Base-by-base conservation (phyloP, 2,113 vertebrate genomes). In the Arizona elegans region DNA sequence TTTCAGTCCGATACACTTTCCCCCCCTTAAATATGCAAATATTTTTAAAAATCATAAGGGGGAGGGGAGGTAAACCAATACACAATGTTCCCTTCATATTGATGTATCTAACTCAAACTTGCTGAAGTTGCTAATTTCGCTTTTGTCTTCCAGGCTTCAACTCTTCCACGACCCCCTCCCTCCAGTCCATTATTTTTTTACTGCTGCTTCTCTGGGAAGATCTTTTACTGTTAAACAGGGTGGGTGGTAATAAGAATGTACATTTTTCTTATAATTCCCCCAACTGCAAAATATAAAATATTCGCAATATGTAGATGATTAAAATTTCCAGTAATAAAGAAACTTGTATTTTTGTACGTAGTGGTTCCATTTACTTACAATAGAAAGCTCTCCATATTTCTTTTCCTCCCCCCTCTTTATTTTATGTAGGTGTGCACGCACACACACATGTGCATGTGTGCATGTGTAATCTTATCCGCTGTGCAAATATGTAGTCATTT, bases 401-500 rank as follows among this genome's bases (percentile, higher is more conserved):
- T 90, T n/a, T 33, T 12, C 43, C 43, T 50, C 17, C 47, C 38
- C 29, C 10, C 24, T 59, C 38, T 43, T 43, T n/a, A 38, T 38
- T 75, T 75, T 75, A 43, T 81, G 75, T 52, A 33, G 47, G 2
- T 65, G 43, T 43, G 43, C 13, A 52, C 13, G 50, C 7, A 52
- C 23, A 86, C 8, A 94, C n/a, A 87, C 29, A 52, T 33, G 29
- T 88, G 53, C 86, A 54, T 65, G 87, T 91, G 91, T 91, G 85
- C 81, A 93, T 52, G 85, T 89, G 95, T 94, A 96, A 95, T 33
- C 95, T 97, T 97, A 97, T 97, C 97, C 93, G 93, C 92, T 96
- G 93, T 95, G 93, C 95, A 97, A 97, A 97, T 97, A 97, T 96
- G 96, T 96, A 92, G 96, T 96, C 97, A 94, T 92, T 96, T 94